Base-by-base conservation (phyloP, 2,113 vertebrate species). In the Proterorhinus semilunaris region DNA sequence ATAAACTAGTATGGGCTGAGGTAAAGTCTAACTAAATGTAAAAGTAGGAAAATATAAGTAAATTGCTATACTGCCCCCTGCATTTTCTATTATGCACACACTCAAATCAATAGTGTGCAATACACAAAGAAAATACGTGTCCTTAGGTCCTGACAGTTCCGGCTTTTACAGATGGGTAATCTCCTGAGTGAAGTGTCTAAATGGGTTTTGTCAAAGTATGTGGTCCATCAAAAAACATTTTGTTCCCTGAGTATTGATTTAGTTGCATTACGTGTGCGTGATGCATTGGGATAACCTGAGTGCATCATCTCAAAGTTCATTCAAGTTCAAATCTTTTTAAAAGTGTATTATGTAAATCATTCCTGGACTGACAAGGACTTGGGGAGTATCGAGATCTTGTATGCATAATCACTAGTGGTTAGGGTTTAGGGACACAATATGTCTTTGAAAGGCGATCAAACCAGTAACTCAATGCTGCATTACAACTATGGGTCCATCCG, bases 151-250 rank as follows among this genome's bases (percentile, higher is more conserved):
- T 0, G 43, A 61, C n/a, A 44, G 15, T 61, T 44, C 36, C 5
- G 42, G 58, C 58, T 61, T 43, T 43, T 61, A 44, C 58, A 58
- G 54, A 42, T 36, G 27, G 55, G 36, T 21, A 36, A 42, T 58
- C 55, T 21, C 12, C 55, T 42, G 55, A 42, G 17, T 42, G 55
- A 58, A 4, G 27, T 58, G 27, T 42, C 11, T 42, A 11, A 58
- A 58, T 61, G 58, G 58, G 42, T 61, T 61, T 36, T 61, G 58
- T 44, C 55, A 58, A 58, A 42, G 21, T 58, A 42, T 58, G 55
- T 3, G 42, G 58, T 61, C 36, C 44, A 61, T 61, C 58, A 61
- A 61, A 61, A 58, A 61, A n/a, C 58, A n/a, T 44, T 61, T 61
- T 44, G 58, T n/a, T 44, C 58, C 13, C 42, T 44, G 4, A 45